These are phyloP conservation scores for Oryzias celebensis DNA, from an alignment of 2,113 vertebrate species.

Conservation along the genomic window DNA sequence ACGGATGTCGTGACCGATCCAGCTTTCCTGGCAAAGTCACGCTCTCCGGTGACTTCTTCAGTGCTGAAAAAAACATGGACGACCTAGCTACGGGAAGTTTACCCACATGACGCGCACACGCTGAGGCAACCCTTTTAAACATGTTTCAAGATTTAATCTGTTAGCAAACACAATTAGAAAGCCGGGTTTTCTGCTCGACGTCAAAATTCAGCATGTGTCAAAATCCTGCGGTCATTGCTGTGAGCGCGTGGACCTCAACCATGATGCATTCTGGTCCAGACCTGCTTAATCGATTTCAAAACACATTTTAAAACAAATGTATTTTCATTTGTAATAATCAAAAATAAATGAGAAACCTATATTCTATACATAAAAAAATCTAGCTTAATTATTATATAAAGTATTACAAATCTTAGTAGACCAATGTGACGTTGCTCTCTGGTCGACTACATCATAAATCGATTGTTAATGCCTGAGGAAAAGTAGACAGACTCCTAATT, in stretches of 20 bases:
- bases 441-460: slow-evolving; percentile 12
- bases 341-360: neutral
- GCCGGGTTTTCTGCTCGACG: no score
- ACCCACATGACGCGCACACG: slow-evolving; percentile 31
- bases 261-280: slow-evolving; percentile 34
- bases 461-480: slow-evolving; percentile 6
- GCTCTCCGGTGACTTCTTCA: neutral
- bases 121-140: slow-evolving; percentile 32
- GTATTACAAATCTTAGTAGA: neutral
- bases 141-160: slow-evolving; percentile 12
- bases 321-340: neutral
- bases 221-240: no score
- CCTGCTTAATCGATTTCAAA: slow-evolving; percentile 23
- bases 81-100: slow-evolving; percentile 15
- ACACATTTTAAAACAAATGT: no score
- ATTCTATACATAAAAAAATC: no score
- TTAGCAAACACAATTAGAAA: no score
- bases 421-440: neutral
- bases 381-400: neutral
- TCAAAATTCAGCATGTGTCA: neutral
- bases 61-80: neutral
- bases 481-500: fast-evolving
- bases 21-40: neutral
- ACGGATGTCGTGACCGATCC: neutral
- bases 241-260: neutral